Percentiles rank a stretch among this genome's conserved stretches.
phyloP scores from a whole-genome alignment of 2,797 vertebrate genomes.

The Trachurus trachurus region DNA sequence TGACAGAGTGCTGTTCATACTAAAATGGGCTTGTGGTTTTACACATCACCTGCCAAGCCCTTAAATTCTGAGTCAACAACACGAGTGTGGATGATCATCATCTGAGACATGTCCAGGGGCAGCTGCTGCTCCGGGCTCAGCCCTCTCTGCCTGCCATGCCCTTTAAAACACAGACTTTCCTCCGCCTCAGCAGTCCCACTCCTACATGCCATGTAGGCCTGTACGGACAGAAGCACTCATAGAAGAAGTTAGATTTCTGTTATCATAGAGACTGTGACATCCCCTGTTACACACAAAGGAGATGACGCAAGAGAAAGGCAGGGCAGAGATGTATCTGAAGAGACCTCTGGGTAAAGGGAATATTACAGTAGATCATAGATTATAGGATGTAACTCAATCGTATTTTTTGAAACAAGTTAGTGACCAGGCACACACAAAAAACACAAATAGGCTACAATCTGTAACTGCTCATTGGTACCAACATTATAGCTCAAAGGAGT shows the following conservation, averaged over 20 bases:
- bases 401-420: not conserved
- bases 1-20: slow-evolving; percentile 36
- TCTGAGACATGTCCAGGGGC: slow-evolving; percentile 72
- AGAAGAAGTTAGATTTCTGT: slow-evolving; percentile 14
- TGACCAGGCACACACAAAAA: not conserved
- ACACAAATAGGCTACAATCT: not conserved
- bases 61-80: slow-evolving; percentile 71
- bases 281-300: not conserved
- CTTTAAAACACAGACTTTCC: slow-evolving; percentile 28
- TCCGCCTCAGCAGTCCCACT: slow-evolving; percentile 10
- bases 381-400: no score
- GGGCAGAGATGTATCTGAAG: no score
- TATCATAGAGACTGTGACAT: not conserved
- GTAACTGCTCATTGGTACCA: not conserved
- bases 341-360: no score
- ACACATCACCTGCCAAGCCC: slow-evolving; percentile 68
- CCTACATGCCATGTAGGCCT: not conserved
- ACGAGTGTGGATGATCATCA: slow-evolving; percentile 66
- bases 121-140: slow-evolving; percentile 64
- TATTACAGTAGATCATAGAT: no score
- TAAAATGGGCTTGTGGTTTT: slow-evolving; percentile 48
- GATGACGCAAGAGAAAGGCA: no score
- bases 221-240: not conserved
- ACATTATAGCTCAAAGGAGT: not conserved
- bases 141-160: slow-evolving; percentile 32